Conservation (phyloP, 2,888 invertebrate species). For the Mythimna ferrago region DNA sequence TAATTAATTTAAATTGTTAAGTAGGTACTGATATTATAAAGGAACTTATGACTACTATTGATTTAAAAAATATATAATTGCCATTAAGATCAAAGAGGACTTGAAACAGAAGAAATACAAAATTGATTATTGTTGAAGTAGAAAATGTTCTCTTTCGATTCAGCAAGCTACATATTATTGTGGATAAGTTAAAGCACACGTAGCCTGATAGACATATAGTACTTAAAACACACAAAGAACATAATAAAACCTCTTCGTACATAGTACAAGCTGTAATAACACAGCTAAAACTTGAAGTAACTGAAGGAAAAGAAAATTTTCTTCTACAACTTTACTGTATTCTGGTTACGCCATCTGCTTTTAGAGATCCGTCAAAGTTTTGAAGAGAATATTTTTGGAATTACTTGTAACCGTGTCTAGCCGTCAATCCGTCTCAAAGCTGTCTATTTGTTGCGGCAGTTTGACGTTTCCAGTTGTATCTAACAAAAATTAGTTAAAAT, state of each 20-base stretch:
- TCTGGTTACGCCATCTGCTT: slow-evolving; percentile 50
- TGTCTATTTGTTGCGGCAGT: slow-evolving; percentile 19
- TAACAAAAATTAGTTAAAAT: not conserved
- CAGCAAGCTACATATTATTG: not conserved
- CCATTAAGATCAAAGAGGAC: too few relatives aligned
- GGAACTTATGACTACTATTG: too few relatives aligned
- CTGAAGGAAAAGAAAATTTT: slow-evolving; percentile 41
- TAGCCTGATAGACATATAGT: not conserved
- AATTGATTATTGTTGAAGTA: not conserved
- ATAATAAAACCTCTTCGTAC: slow-evolving; percentile 20
- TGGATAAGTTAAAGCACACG: not conserved
- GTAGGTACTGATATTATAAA: too few relatives aligned
- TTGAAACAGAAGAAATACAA: too few relatives aligned
- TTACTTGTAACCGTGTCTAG: not conserved
- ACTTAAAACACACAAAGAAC: not conserved
- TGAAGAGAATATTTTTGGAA: slow-evolving; percentile 6
- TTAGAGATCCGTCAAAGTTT: slow-evolving; percentile 45
- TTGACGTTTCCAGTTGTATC: slow-evolving; percentile 29
- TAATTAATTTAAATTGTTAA: too few relatives aligned
- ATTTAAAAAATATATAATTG: too few relatives aligned
- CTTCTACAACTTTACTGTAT: slow-evolving; percentile 52
- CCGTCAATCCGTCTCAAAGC: not conserved
- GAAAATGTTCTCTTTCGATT: not conserved
- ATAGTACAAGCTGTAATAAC: slow-evolving; percentile 30
- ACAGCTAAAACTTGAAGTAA: slow-evolving; percentile 43